Base-by-base conservation (phyloP, 2,113 vertebrate genomes). In the Tiliqua scincoides region DNA sequence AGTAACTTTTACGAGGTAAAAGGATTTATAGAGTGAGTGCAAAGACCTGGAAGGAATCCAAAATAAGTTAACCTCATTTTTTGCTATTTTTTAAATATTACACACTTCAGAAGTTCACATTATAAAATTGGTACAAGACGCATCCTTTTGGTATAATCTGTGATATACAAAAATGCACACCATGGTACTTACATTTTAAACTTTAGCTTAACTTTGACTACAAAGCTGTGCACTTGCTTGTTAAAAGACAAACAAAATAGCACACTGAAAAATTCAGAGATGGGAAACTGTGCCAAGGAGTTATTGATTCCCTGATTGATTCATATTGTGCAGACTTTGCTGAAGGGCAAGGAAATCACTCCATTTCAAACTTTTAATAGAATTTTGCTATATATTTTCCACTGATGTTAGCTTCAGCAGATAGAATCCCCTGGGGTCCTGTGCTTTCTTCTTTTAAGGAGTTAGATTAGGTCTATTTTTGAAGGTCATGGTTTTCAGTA, bases 251-350 rank as follows among this genome's bases (percentile, higher is more conserved):
- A 67, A 62, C 37, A 32, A 48, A 71, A 85, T 32, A 85, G 62
- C 2, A 84, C 80, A 43, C n/a, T 6, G 78, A 91, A 68, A 70
- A 57, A 74, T 0, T 27, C 0, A 18, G 35, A 18, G 82, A 61
- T 67, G 90, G 57, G 57, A 43, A 90, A 79, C 81, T 1, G 2
- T 62, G 68, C 15, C 78, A 73, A 83, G 25, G 87, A 90, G 65
- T 83, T 88, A 90, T 75, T 73, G 81, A 84, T 88, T 85, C 35
- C 61, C 73, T 90, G 79, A 85, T 90, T 88, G 32, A 91, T 93
- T 93, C 70, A 1, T 85, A 6, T 82, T 76, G 70, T 85, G 73
- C 57, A 48, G 14, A 75, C 72, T 91, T 88, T 40, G 40, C 40
- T 85, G 79, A 92, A 89, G 74, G 23, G 7, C 8, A 2, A 73